A percentile compares a stretch with the other conserved stretches of the same genome.
Conservation (phyloP, 2,797 vertebrate genomes). For the Capromys pilorides region DNA sequence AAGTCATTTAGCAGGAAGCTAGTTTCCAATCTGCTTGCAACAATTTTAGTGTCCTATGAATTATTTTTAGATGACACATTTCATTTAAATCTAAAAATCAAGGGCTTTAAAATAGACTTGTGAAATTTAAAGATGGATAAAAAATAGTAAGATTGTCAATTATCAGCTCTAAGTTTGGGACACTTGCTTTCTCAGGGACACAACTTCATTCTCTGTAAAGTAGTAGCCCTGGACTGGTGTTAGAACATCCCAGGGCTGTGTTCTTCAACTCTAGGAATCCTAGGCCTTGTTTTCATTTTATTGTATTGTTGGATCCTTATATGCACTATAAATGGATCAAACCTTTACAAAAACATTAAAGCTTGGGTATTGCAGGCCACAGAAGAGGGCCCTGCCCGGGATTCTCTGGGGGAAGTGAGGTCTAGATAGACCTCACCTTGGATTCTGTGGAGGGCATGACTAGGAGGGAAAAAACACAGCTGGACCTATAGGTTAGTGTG, state of each 20-base stretch:
- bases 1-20: conserved; percentile 44
- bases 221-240: neutral
- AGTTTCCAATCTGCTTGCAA: conserved; percentile 44
- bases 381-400: neutral
- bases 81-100: conserved; percentile 58
- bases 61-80: conserved; percentile 70
- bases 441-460: neutral
- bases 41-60: conserved; percentile 30
- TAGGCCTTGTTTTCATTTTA: conserved; percentile 9
- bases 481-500: neutral
- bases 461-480: neutral
- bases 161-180: conserved; percentile 13
- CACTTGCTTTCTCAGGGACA: neutral
- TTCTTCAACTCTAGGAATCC: neutral
- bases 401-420: neutral
- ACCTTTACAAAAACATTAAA: neutral
- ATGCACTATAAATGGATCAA: neutral
- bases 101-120: conserved; percentile 66
- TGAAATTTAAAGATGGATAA: conserved; percentile 53
- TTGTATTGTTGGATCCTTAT: neutral
- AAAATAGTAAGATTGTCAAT: conserved; percentile 5
- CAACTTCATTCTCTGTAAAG: neutral
- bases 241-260: neutral
- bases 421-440: neutral
- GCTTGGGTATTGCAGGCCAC: neutral